phyloP scores from a whole-genome alignment of 2,888 invertebrate species.

The Maniola hyperantus region DNA sequence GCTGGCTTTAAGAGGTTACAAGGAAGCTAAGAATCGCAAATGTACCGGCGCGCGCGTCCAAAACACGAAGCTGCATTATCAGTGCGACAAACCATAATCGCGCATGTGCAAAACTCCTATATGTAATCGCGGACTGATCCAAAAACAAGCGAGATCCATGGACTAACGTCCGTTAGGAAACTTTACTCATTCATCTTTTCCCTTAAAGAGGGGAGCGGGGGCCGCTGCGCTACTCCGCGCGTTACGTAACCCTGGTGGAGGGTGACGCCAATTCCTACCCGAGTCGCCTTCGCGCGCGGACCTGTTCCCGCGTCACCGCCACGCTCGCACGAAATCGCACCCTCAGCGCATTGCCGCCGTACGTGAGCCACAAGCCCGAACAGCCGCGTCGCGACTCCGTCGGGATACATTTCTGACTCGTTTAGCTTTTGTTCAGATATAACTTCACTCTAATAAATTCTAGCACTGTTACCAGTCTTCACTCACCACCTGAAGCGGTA shows the following conservation, averaged over 20 bases:
- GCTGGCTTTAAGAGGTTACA: background rate
- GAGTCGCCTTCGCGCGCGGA: constrained; percentile 61
- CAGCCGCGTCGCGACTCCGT: constrained; percentile 32
- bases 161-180: constrained; percentile 76
- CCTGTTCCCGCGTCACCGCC: constrained; percentile 48
- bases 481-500: constrained; percentile 60
- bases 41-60: constrained; percentile 28
- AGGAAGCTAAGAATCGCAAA: background rate
- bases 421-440: constrained; percentile 28
- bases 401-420: constrained; percentile 28
- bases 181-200: constrained; percentile 81
- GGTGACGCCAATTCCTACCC: constrained; percentile 60
- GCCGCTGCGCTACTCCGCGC: constrained; percentile 62
- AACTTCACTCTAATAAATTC: constrained; percentile 42
- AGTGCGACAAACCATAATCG: constrained; percentile 20
- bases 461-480: constrained; percentile 50
- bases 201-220: constrained; percentile 75
- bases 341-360: constrained; percentile 40
- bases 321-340: constrained; percentile 41
- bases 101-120: constrained; percentile 66
- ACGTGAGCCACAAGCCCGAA: constrained; percentile 42
- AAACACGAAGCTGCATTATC: constrained; percentile 17
- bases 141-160: constrained; percentile 69
- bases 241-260: constrained; percentile 67
- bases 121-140: constrained; percentile 68